Percentiles rank a stretch among this genome's conserved stretches.
Conservation (phyloP, 2,797 vertebrate genomes). For the Hoplostethus mediterraneus region DNA sequence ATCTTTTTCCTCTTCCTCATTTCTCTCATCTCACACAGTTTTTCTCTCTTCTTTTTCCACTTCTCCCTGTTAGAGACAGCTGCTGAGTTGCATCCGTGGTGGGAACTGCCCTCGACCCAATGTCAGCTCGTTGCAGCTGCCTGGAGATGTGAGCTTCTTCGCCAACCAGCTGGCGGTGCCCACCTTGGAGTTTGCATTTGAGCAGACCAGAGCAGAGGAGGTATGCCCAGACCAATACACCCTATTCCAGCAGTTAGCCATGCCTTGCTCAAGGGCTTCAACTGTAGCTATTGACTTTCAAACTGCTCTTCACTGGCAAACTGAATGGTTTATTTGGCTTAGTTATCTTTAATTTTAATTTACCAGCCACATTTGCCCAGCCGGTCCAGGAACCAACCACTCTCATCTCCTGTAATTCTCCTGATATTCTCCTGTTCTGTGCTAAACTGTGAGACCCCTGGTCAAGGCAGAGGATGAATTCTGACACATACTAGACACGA, state of each 20-base stretch:
- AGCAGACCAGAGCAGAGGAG: constrained; percentile 85
- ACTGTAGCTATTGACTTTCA: too few species aligned
- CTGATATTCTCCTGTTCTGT: neutral
- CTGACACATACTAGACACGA: neutral
- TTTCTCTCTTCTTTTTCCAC: neutral
- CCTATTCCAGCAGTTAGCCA: neutral
- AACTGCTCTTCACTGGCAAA: too few species aligned
- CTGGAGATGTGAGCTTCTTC: constrained; percentile 91
- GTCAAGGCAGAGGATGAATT: neutral
- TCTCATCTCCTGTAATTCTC: too few species aligned
- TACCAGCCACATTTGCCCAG: too few species aligned
- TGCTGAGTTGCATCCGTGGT: constrained; percentile 85
- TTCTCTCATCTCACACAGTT: neutral
- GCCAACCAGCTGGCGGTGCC: constrained; percentile 93
- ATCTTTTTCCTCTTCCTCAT: neutral
- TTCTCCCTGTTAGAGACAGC: constrained; percentile 86
- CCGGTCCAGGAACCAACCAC: too few species aligned
- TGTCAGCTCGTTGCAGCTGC: constrained; percentile 89
- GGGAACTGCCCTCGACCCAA: constrained; percentile 84
- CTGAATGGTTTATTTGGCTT: too few species aligned
- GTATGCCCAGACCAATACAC: constrained; percentile 70
- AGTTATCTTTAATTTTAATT: too few species aligned
- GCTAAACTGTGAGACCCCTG: neutral
- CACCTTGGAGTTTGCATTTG: constrained; percentile 88
- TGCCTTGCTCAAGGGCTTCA: too few species aligned